Evolutionary conservation across 2,113 vertebrate genomes (phyloP), one percentile per base, ranked within the genome.

Genomic region (Mungos mungo): DNA sequence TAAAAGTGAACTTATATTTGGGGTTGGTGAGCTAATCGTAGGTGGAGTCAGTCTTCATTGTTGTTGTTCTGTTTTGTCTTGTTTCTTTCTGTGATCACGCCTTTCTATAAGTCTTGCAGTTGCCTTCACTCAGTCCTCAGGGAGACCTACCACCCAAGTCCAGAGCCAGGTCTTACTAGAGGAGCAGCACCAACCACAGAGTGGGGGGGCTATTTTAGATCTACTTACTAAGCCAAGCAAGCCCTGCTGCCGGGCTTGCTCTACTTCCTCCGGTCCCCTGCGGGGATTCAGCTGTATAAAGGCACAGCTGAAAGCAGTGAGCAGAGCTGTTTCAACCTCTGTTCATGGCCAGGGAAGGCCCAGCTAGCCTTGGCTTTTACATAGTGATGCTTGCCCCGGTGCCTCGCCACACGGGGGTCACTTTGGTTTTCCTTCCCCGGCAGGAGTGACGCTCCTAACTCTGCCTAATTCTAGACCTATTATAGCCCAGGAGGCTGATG

Each of bases 401-500:
- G 72, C n/a, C 71, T 82, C 60, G 47, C 35, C 41, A 23, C 93
- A 88, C 50, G 87, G 8, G 31, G 63, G 45, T 52, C 57, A 8
- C 90, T 95, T 97, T 95, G 92, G 74, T 92, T 93, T 74, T 66
- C 50, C 5, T 54, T n/a, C 18, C 18, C 41, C 84, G 19, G 13
- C 71, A 74, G 89, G 68, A 88, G 84, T 33, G 57, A 29, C 13
- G 12, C 68, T 91, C 77, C 89, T 68, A 72, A 81, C 2, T 3
- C 38, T 74, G 91, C 69, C 96, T 98, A 96, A 96, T 97, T 98
- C 89, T 80, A 90, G 82, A 96, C 47, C 52, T 54, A 1, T 0
- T 54, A 1, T 0, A 35, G 66, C 91, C 92, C 98, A 96, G 82
- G 74, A 89, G 82, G 76, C 65, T 80, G 35, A 27, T 27, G 33